These are phyloP conservation scores for Teleopsis dalmanni DNA, from an alignment of 1,140 invertebrate genomes.

Conservation along the genomic window DNA sequence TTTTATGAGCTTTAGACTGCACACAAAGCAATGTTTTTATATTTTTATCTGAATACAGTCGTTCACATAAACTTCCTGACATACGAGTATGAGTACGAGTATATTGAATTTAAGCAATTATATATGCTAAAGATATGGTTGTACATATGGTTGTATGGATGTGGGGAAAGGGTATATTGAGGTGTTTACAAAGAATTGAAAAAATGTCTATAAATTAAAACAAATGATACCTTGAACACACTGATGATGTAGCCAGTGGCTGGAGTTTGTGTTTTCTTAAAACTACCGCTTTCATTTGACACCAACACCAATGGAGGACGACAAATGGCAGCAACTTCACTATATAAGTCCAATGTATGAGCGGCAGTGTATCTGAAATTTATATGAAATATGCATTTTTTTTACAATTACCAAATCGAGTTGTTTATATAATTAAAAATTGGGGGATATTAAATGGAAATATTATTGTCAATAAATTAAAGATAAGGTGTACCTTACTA, in stretches of 20 bases:
- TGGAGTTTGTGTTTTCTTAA: conserved; percentile 65
- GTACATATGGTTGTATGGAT: no score
- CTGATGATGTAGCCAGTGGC: conserved; percentile 85
- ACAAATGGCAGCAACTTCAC: conserved; percentile 83
- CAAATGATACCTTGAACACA: conserved; percentile 66
- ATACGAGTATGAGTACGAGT: background rate
- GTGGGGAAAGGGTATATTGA: no score
- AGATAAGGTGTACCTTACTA: no score
- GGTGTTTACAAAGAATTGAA: no score
- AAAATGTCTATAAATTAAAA: no score
- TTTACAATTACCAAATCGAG: no score
- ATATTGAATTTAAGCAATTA: no score
- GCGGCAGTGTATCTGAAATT: conserved; percentile 67
- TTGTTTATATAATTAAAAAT: no score
- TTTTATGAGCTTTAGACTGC: conserved; percentile 19
- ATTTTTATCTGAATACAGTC: background rate
- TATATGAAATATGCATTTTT: no score
- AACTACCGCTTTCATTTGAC: conserved; percentile 60
- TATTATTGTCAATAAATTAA: no score
- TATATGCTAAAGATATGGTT: no score
- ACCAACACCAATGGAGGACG: conserved; percentile 61
- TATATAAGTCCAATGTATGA: conserved; percentile 77
- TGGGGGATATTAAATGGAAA: no score
- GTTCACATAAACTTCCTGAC: background rate
- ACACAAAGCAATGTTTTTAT: background rate